Evolutionary conservation across 2,113 vertebrate species (phyloP), one percentile per base, ranked within the genome.

Genomic region (Sclerurus mexicanus): DNA sequence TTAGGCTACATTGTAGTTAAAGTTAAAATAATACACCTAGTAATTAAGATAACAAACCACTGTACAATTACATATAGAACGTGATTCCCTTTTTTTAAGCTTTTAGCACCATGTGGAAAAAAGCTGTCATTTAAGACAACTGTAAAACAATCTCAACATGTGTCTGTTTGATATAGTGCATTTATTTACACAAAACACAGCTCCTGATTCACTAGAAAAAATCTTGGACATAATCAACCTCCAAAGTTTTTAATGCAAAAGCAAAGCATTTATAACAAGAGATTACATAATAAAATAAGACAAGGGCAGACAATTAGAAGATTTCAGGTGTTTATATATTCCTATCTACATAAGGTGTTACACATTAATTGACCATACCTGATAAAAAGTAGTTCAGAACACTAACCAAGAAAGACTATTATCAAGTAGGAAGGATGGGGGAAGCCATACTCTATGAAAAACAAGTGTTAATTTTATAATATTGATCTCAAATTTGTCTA

Each of bases 21-120:
- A 89, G 53, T 62, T 90, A 85, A 91, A 94, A 88, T 94, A 90
- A 83, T 85, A 55, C 27, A 95, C 39, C 53, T 85, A 64, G n/a
- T 73, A 91, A 93, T 94, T 82, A 93, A 88, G 60, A 73, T 66
- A 73, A 69, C 30, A 94, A 90, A 80, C 12, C 25, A 87, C 58
- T 50, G 13, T 22, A 94, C 47, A 85, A 63, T 76, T 90, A 69
- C 46, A 79, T 12, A 58, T 35, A 89, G 60, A 87, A 62, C 50
- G 12, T 49, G 22, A 89, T 60, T 85, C 35, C 12, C 16, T 72
- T 92, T 90, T 33, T 81, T 91, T 74, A 68, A 89, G 39, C 23
- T 78, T 87, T 87, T 68, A 89, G n/a, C 8, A 59, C 5, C 1
- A n/a, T 4, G 21, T 5, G 3, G 20, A 53, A 58, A 71, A 94